Conservation (phyloP, 2,113 vertebrate species). For the Alces alces region DNA sequence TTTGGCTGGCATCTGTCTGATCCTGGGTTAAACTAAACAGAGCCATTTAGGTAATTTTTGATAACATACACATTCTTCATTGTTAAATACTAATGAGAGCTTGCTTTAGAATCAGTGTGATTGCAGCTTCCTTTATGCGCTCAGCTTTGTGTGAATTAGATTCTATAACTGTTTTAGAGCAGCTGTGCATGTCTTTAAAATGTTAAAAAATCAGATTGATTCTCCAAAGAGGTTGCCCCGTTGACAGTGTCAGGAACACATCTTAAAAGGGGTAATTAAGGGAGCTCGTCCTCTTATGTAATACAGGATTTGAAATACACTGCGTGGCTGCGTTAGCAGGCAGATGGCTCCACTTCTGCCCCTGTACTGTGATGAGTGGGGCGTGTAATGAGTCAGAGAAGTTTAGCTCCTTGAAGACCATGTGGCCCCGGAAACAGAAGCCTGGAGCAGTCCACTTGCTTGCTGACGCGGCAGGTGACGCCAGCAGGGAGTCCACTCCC, state of each 20-base stretch:
- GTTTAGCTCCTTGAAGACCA: background rate
- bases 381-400: background rate
- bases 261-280: background rate
- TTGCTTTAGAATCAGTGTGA: background rate
- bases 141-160: background rate
- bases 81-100: background rate
- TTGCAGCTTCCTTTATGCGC: background rate
- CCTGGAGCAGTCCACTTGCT: accelerated
- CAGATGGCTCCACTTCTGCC: background rate
- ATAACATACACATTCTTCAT: background rate
- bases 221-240: background rate
- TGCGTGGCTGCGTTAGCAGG: background rate
- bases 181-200: background rate
- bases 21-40: background rate
- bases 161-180: background rate
- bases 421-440: accelerated
- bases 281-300: background rate
- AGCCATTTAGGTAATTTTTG: background rate
- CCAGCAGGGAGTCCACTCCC: background rate
- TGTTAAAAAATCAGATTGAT: background rate
- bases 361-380: accelerated
- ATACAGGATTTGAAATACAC: background rate
- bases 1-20: background rate
- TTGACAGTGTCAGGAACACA: background rate
- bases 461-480: background rate